A percentile compares a stretch with the other conserved stretches of the same genome.
phyloP scores from a whole-genome alignment of 2,113 vertebrate species.

The Stigmatopora nigra region DNA sequence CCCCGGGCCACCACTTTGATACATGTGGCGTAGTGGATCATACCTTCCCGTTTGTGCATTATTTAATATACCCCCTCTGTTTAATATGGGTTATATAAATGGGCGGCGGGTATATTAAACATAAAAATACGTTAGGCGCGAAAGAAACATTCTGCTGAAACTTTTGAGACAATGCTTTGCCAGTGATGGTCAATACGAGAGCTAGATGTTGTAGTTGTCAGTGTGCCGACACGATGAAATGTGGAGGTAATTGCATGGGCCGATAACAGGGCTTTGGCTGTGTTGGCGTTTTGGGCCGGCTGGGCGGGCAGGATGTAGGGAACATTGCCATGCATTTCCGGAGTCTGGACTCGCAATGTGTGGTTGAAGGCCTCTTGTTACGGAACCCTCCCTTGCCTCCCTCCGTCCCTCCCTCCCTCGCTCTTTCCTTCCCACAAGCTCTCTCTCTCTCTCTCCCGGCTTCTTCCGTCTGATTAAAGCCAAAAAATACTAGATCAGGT shows the following conservation, averaged over 20 bases:
- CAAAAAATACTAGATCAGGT: conserved; percentile 13
- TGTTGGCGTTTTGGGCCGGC: conserved; percentile 34
- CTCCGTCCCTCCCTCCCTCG: conserved; percentile 11
- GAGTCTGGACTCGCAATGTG: conserved; percentile 55
- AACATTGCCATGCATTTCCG: conserved; percentile 69
- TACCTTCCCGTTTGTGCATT: no score
- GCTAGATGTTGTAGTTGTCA: conserved; percentile 47
- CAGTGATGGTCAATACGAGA: conserved; percentile 31
- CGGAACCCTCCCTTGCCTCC: conserved; percentile 29
- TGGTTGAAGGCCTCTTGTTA: conserved; percentile 43
- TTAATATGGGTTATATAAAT: no score
- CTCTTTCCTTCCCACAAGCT: conserved; percentile 4
- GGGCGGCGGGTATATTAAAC: no score
- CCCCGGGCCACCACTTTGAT: no score
- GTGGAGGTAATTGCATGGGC: conserved; percentile 62
- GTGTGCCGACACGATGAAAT: conserved; percentile 47
- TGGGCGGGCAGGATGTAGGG: conserved; percentile 67
- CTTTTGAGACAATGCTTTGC: not conserved
- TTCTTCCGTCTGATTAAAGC: conserved; percentile 29
- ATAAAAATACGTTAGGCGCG: no score
- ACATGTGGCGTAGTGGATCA: no score
- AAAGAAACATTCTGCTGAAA: no score
- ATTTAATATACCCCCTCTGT: no score
- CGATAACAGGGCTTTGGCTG: conserved; percentile 66
- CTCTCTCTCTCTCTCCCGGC: not conserved